These are phyloP conservation scores for Melanchra persicariae DNA, from an alignment of 2,888 invertebrate species.

Conservation along the genomic window DNA sequence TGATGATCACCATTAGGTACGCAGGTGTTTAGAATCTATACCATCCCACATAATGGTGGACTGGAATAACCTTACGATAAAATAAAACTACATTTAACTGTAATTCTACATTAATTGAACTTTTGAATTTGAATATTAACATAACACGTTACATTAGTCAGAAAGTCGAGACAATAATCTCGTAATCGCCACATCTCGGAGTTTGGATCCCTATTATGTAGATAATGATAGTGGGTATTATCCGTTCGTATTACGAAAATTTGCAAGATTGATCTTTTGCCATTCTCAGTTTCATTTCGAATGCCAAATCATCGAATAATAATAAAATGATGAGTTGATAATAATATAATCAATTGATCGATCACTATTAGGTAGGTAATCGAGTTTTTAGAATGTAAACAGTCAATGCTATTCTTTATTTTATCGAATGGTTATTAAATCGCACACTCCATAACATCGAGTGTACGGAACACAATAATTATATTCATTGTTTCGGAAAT, in stretches of 20 bases:
- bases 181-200: too few species aligned
- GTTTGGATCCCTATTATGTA: background rate
- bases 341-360: background rate
- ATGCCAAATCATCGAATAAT: background rate
- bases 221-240: constrained; percentile 1
- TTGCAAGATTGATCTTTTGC: background rate
- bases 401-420: background rate
- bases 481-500: background rate
- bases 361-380: background rate
- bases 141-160: too few species aligned
- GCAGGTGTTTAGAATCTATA: too few species aligned
- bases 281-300: background rate
- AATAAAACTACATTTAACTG: too few species aligned
- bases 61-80: too few species aligned
- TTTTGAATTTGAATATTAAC: too few species aligned
- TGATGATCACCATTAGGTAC: too few species aligned
- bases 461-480: too few species aligned
- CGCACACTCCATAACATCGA: too few species aligned
- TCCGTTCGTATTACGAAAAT: background rate
- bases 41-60: too few species aligned
- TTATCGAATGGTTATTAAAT: background rate
- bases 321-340: background rate
- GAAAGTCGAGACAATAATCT: too few species aligned
- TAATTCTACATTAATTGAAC: too few species aligned
- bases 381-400: background rate